Conservation (phyloP, 2,888 invertebrate genomes). For the Gryllus longicercus region DNA sequence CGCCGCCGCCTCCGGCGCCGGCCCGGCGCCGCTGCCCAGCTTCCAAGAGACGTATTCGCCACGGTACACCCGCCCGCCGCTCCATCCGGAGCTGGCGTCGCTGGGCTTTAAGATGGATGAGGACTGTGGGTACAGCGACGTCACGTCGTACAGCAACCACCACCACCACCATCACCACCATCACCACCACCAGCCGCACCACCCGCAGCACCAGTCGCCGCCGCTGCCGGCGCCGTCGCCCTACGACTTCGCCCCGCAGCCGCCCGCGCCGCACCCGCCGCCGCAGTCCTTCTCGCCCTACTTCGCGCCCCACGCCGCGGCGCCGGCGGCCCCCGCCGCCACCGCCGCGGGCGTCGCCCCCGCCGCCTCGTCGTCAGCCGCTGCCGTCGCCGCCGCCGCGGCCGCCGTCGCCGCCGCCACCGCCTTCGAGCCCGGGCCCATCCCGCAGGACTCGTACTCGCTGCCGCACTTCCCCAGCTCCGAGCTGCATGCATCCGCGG, state of each 20-base stretch:
- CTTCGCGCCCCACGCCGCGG: conserved; percentile 46
- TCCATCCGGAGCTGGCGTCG: conserved; percentile 43
- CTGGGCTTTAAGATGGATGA: conserved; percentile 81
- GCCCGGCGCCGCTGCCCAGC: conserved; percentile 71
- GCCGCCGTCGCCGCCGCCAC: conserved; percentile 29
- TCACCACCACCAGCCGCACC: conserved; percentile 49
- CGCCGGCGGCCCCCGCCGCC: conserved; percentile 48
- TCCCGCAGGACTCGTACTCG: conserved; percentile 65
- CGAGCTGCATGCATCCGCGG: conserved; percentile 65
- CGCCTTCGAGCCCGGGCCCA: conserved; percentile 48
- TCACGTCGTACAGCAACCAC: conserved; percentile 42
- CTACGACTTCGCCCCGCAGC: conserved; percentile 59
- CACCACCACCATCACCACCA: conserved; percentile 37
- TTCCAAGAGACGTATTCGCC: conserved; percentile 86
- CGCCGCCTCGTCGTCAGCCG: conserved; percentile 45
- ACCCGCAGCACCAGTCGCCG: conserved; percentile 39
- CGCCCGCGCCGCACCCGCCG: conserved; percentile 51
- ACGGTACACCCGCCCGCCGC: conserved; percentile 46
- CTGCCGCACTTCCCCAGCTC: conserved; percentile 66
- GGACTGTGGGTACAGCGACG: conserved; percentile 67
- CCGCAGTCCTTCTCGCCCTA: conserved; percentile 60
- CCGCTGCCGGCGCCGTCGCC: conserved; percentile 57
- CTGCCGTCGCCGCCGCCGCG: conserved; percentile 50
- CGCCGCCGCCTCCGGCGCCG: conserved; percentile 38
- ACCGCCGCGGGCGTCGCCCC: conserved; percentile 42